phyloP scores from a whole-genome alignment of 2,888 invertebrate genomes.

The Diaphora mendica region DNA sequence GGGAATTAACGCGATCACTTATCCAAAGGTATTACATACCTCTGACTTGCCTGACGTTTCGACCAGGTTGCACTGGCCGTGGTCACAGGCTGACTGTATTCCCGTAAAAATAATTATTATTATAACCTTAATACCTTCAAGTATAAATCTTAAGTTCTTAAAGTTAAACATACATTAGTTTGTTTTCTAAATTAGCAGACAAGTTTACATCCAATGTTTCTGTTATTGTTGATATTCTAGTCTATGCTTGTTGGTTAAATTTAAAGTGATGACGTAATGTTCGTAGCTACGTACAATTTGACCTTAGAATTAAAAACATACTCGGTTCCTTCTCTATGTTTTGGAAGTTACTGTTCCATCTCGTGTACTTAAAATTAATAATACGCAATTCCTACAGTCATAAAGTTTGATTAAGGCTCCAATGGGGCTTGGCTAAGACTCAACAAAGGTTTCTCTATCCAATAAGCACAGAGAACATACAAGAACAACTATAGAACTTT shows the following conservation, averaged over 20 bases:
- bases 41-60: no score
- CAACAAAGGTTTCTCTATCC: constrained; percentile 8
- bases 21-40: no score
- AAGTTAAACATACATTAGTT: no score
- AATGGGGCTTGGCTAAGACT: not conserved
- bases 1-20: no score
- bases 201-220: not conserved
- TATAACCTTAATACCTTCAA: no score
- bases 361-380: not conserved
- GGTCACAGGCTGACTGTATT: no score
- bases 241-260: not conserved
- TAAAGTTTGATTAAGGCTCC: constrained; percentile 4
- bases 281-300: not conserved
- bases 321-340: not conserved
- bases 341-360: not conserved
- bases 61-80: no score
- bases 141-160: no score
- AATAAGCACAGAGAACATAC: constrained; percentile 20
- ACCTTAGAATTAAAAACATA: not conserved
- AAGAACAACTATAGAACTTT: constrained; percentile 42
- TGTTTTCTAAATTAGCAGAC: not conserved
- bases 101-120: no score
- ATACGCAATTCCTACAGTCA: not conserved
- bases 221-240: not conserved
- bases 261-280: not conserved